Percentiles rank a stretch among this genome's conserved stretches.
These are phyloP conservation scores for Ramphastos sulfuratus DNA, from an alignment of 2,113 vertebrate species.

Conservation along the genomic window DNA sequence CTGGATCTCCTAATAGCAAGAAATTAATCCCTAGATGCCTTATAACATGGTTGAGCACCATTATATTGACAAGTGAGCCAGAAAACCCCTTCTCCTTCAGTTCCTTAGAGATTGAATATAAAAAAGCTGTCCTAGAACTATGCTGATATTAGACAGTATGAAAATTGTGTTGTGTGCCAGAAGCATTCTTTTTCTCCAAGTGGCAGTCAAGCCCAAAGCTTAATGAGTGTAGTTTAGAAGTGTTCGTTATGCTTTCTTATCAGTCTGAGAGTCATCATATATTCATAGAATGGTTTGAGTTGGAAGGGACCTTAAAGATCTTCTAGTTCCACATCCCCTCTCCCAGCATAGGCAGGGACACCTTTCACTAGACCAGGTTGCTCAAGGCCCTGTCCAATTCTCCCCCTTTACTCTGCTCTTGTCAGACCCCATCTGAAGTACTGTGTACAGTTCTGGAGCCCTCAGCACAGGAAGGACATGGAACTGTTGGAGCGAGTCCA, in stretches of 20 bases:
- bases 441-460: too few relatives aligned
- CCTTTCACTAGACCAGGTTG: too few relatives aligned
- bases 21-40: conserved; percentile 44
- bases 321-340: too few relatives aligned
- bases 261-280: neutral
- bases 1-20: conserved; percentile 38
- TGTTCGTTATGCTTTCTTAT: neutral
- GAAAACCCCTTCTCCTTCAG: conserved; percentile 1
- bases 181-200: neutral
- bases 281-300: too few relatives aligned
- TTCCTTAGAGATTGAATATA: neutral
- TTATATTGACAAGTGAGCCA: conserved; percentile 13
- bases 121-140: neutral
- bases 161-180: neutral
- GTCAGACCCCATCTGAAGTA: too few relatives aligned
- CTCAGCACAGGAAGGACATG: too few relatives aligned
- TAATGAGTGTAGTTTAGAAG: neutral
- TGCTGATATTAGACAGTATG: neutral
- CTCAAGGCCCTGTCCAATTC: too few relatives aligned
- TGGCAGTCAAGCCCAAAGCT: neutral
- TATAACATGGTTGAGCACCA: neutral
- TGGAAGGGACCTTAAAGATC: too few relatives aligned
- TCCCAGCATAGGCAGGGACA: too few relatives aligned
- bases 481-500: too few relatives aligned
- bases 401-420: too few relatives aligned